Evolutionary conservation across 2,113 vertebrate species (phyloP).

Genomic region (Apeltes quadracus): DNA sequence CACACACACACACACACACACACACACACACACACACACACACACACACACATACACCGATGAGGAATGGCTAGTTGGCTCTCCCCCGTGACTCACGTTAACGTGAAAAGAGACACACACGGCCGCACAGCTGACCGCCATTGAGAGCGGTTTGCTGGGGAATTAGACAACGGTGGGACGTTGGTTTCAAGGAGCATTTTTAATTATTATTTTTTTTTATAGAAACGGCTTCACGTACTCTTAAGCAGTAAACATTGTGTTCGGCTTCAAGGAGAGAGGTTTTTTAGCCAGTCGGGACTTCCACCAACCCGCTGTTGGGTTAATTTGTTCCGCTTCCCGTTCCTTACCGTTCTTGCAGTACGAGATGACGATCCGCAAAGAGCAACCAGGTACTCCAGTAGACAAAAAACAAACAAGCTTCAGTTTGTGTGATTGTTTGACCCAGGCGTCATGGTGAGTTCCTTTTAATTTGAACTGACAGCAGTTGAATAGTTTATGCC

Average conservation of each 20-base stretch:
- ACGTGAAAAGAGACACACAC: conserved; percentile 40
- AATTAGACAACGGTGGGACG: conserved; percentile 30
- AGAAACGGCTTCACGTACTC: not conserved
- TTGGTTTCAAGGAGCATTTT: conserved; percentile 8
- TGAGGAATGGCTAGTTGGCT: conserved; percentile 37
- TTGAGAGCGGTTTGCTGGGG: conserved; percentile 47
- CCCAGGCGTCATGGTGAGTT: conserved; percentile 56
- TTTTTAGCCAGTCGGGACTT: conserved; percentile 28
- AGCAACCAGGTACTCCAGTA: not conserved
- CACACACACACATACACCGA: not conserved
- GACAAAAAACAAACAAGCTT: conserved; percentile 25
- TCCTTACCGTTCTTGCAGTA: conserved; percentile 2
- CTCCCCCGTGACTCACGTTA: conserved; percentile 74
- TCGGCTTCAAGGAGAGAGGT: conserved; percentile 6
- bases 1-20: not conserved
- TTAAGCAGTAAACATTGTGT: not conserved
- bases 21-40: not conserved
- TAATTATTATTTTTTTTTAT: not conserved
- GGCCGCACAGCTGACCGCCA: conserved; percentile 59
- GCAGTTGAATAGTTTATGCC: conserved; percentile 66
- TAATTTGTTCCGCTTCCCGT: conserved; percentile 25
- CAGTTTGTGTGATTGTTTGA: conserved; percentile 61
- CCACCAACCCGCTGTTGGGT: conserved; percentile 16
- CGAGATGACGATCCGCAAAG: not conserved
- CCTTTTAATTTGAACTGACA: conserved; percentile 73